A percentile compares a stretch with the other conserved stretches of the same genome.
phyloP scores from a whole-genome alignment of 2,113 vertebrate genomes.

The Phylloscopus trochilus region DNA sequence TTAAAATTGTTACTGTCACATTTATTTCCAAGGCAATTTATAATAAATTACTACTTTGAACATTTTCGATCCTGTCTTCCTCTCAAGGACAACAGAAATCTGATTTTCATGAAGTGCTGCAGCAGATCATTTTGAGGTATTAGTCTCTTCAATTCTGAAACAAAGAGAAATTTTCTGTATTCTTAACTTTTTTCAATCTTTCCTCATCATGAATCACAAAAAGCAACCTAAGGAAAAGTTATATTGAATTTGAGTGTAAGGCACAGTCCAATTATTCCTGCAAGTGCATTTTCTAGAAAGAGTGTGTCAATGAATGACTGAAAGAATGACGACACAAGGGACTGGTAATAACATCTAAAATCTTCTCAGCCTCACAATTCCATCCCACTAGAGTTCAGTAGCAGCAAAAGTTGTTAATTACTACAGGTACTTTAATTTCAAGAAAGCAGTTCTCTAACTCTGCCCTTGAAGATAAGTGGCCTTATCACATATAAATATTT shows the following conservation, averaged over 20 bases:
- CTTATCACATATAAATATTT: neutral
- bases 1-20: constrained; percentile 36
- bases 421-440: neutral
- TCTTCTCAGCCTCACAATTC: neutral
- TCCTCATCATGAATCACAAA: neutral
- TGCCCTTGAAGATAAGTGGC: neutral
- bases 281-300: neutral
- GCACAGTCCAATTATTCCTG: neutral
- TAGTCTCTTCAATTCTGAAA: neutral
- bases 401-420: neutral
- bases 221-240: neutral
- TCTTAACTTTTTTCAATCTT: neutral
- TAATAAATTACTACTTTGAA: neutral
- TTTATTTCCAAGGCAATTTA: neutral
- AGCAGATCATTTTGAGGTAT: neutral
- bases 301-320: neutral
- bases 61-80: neutral
- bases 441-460: neutral
- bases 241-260: neutral
- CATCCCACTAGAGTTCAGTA: neutral
- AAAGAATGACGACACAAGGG: neutral
- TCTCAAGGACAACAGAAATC: neutral
- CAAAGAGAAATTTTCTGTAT: neutral
- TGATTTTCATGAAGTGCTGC: neutral
- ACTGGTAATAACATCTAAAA: neutral